Base-by-base conservation (phyloP, 2,113 vertebrate species). In the Grallaria varia region DNA sequence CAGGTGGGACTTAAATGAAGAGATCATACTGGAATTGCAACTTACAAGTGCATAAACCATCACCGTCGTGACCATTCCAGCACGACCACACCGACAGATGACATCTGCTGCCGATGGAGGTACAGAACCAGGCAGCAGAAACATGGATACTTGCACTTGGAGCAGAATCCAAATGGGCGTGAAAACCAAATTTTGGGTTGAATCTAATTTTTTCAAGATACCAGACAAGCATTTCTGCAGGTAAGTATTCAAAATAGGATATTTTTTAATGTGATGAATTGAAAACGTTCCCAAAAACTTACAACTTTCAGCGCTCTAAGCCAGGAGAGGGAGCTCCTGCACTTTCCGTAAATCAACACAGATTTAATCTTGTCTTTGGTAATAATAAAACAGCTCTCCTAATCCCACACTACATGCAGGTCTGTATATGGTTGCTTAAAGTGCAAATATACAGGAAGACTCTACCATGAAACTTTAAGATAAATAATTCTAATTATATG, bases 321-420 rank as follows among this genome's bases (percentile, higher is more conserved):
- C 92, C 96, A 94, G 93, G 56, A 96, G 96, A 96, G 96, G 96
- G 96, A 95, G 96, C 96, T 94, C 96, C 71, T 92, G 90, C 88
- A 78, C 93, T 95, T 92, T 30, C 40, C 31, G 0, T 24, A 33
- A 64, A 2, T 55, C 50, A 53, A 33, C 1, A 3, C 0, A 1
- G 55, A 2, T 67, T 86, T 95, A 23, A 18, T 50, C 58, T 74
- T 64, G 12, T 8, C 37, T 58, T 66, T n/a, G 31, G 40, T 37
- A 56, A 12, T 8, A 28, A 74, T 7, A 35, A 50, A 42, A 17
- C 37, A 30, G 14, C 10, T 68, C 10, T 73, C 6, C 30, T 89
- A 23, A 79, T 33, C 45, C 39, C 49, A 33, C 20, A 33, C 21
- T 84, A 59, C 19, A 33, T 35, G 13, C 5, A 50, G 3, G 4